Conservation (phyloP, 2,113 vertebrate species). For the Heterochromis multidens region DNA sequence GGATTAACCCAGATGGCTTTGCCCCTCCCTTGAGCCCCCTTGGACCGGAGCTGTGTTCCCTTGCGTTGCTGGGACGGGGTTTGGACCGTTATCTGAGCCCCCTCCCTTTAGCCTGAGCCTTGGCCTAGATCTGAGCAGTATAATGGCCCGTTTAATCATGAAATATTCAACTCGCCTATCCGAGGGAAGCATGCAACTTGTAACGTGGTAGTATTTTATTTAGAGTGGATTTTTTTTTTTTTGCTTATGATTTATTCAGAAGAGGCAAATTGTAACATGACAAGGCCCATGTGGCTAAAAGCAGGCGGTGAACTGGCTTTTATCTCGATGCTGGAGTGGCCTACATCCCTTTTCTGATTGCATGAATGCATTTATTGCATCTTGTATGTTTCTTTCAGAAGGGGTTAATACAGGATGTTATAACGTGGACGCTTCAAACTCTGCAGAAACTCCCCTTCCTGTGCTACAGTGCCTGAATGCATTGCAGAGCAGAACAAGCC, state of each 20-base stretch:
- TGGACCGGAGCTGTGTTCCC: slow-evolving; percentile 20
- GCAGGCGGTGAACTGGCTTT: background rate
- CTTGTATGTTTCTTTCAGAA: slow-evolving; percentile 19
- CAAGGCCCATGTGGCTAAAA: slow-evolving; percentile 14
- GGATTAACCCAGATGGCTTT: slow-evolving; percentile 67
- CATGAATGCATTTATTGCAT: slow-evolving; percentile 11
- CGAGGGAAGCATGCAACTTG: slow-evolving; percentile 42
- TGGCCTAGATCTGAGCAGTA: slow-evolving; percentile 72
- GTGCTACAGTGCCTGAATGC: slow-evolving; percentile 37
- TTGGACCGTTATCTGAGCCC: slow-evolving; percentile 71
- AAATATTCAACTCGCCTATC: slow-evolving; percentile 72
- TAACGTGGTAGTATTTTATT: slow-evolving; percentile 48
- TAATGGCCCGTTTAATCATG: slow-evolving; percentile 69
- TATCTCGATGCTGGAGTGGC: background rate
- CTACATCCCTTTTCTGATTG: slow-evolving; percentile 13
- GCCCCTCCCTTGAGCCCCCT: slow-evolving; percentile 56
- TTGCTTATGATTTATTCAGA: slow-evolving; percentile 64
- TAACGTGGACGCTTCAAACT: slow-evolving; percentile 64
- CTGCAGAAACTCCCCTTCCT: slow-evolving; percentile 74
- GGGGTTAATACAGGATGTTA: slow-evolving; percentile 69
- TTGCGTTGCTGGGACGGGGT: slow-evolving; percentile 52
- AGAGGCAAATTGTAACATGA: slow-evolving; percentile 45
- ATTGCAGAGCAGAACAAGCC: slow-evolving; percentile 17
- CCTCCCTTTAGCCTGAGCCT: slow-evolving; percentile 38
- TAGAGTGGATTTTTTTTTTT: slow-evolving; percentile 26